Evolutionary conservation across 2,113 vertebrate species (phyloP), one percentile per base, ranked within the genome.

Genomic region (Mungos mungo): DNA sequence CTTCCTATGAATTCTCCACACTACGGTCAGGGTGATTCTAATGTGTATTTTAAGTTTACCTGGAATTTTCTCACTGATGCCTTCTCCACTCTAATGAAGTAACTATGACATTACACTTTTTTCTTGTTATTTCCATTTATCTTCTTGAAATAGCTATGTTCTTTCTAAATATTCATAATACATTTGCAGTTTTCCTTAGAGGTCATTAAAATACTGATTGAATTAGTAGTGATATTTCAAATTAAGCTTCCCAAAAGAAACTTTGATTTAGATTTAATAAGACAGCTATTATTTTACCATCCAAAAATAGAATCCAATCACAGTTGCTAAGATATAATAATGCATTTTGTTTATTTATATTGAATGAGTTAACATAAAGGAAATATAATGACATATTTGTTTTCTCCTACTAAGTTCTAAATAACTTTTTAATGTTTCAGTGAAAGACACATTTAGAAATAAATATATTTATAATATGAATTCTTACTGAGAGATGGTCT

Each of bases 231-330:
- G 96, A 83, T 93, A 65, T 45, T 96, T 97, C 90, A 96, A 90
- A 57, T 74, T 57, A 90, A 63, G 47, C 0, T 47, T 97, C 77
- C 47, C 41, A 57, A 94, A 60, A 74, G 92, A 83, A 63, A 50
- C 69, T 29, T 33, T 25, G 5, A 88, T 84, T 97, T 97, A 87
- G 68, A 92, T 33, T 95, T 95, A 94, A 47, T 65, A 96, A 88
- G 60, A 92, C 25, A 97, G 4, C 63, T 88, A 94, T 93, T 95
- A 95, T 29, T n/a, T 82, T 92, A 63, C 57, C 54, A 95, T 90
- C 94, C 93, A 96, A 97, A 98, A 94, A 96, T 96, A 93, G 57
- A 94, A 98, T 98, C 33, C 0, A 96, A 74, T 84, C 74, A 87
- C 69, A 66, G 69, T 96, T 97, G 74, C 16, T 77, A 72, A 93